Percentiles rank a stretch among this genome's conserved stretches.
phyloP scores from a whole-genome alignment of 2,113 vertebrate genomes.

The Henicopernis longicauda region DNA sequence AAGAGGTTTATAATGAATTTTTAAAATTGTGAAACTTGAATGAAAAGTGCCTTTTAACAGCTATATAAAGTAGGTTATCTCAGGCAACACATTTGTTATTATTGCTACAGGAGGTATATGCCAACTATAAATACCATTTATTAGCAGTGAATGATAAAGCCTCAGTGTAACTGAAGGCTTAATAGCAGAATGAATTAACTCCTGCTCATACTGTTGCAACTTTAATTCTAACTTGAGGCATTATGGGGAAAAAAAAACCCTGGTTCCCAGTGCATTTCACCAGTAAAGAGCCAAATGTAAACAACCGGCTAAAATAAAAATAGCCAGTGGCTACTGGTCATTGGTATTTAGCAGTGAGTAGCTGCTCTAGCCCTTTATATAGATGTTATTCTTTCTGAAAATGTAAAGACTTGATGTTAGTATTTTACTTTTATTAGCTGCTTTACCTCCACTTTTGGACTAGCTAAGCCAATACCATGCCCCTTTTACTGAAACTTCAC shows the following conservation, averaged over 20 bases:
- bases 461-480: background rate
- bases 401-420: background rate
- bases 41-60: conserved; percentile 46
- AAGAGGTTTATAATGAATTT: conserved; percentile 57
- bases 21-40: conserved; percentile 49
- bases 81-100: conserved; percentile 63
- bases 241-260: background rate
- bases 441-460: background rate
- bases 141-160: conserved; percentile 56
- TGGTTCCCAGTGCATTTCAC: background rate
- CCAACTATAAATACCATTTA: conserved; percentile 60
- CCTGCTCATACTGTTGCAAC: conserved; percentile 48
- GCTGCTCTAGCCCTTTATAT: background rate
- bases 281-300: background rate
- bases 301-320: background rate
- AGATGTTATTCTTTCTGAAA: background rate
- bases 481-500: background rate
- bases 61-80: conserved; percentile 63
- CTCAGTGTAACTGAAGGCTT: conserved; percentile 61
- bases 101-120: conserved; percentile 61
- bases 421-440: background rate
- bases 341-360: background rate
- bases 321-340: background rate
- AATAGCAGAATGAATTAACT: conserved; percentile 68
- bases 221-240: conserved; percentile 62